Conservation (phyloP, 2,888 invertebrate species). For the Microchrysa polita region DNA sequence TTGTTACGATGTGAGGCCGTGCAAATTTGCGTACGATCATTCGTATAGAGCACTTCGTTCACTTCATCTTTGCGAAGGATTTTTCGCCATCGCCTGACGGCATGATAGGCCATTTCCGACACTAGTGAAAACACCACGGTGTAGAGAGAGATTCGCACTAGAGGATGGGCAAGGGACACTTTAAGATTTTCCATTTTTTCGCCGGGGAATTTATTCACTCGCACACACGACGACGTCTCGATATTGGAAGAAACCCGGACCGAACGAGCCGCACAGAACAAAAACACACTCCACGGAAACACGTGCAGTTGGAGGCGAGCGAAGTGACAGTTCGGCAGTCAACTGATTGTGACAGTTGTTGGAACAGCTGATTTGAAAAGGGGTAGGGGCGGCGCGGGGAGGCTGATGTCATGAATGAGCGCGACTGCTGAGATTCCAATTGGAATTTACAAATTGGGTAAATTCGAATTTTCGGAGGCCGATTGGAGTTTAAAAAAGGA, state of each 20-base stretch:
- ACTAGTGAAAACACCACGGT: constrained; percentile 7
- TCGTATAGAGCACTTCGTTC: constrained; percentile 46
- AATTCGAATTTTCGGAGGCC: background rate
- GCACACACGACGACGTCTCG: background rate
- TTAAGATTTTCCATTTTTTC: constrained; percentile 26
- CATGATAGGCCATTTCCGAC: constrained; percentile 34
- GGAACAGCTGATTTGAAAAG: constrained; percentile 5
- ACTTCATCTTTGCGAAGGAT: constrained; percentile 22
- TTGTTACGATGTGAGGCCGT: constrained; percentile 23
- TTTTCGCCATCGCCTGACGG: constrained; percentile 37
- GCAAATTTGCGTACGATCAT: constrained; percentile 45
- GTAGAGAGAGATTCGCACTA: constrained; percentile 23
- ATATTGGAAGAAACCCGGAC: background rate
- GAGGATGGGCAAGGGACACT: background rate
- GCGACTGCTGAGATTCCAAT: background rate
- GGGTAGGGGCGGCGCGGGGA: background rate
- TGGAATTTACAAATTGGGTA: background rate
- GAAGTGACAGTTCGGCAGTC: constrained; percentile 26
- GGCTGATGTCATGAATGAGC: too few relatives aligned
- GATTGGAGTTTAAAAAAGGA: background rate
- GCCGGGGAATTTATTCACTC: background rate
- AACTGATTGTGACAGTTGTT: background rate
- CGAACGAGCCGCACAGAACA: background rate
- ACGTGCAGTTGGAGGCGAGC: constrained; percentile 20
- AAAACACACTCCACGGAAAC: constrained; percentile 31